Evolutionary conservation across 1,140 invertebrate genomes (phyloP).

Genomic region (Plodia interpunctella): DNA sequence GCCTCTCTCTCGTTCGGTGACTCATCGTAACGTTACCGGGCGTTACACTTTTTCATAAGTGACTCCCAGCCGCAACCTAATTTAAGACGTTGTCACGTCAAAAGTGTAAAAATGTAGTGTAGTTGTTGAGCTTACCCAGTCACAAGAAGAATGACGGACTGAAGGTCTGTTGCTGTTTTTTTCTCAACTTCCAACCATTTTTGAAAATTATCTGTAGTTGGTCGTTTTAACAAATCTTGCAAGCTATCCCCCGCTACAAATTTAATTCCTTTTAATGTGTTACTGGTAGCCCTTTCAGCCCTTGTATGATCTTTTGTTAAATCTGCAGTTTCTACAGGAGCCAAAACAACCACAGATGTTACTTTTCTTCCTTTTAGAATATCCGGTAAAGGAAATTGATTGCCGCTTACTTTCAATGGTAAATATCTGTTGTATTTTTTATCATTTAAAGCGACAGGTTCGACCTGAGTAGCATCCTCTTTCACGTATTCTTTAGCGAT

Average conservation of each 20-base stretch:
- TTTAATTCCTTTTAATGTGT: slow-evolving; percentile 78
- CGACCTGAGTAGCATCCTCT: slow-evolving; percentile 84
- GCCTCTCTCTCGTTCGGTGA: no score
- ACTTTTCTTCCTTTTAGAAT: slow-evolving; percentile 84
- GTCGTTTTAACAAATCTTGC: slow-evolving; percentile 85
- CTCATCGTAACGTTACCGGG: no score
- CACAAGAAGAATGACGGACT: slow-evolving; percentile 88
- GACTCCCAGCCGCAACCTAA: no score
- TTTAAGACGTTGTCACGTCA: no score
- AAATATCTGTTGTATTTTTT: slow-evolving; percentile 88
- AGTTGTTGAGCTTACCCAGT: slow-evolving; percentile 80
- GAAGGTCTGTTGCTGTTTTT: slow-evolving; percentile 82
- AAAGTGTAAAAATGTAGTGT: no score
- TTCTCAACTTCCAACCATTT: slow-evolving; percentile 88
- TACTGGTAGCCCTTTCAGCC: slow-evolving; percentile 66
- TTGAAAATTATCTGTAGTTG: slow-evolving; percentile 85
- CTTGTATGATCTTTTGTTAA: slow-evolving; percentile 61
- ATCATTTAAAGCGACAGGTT: slow-evolving; percentile 84
- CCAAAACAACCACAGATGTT: slow-evolving; percentile 88
- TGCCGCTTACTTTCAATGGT: slow-evolving; percentile 88
- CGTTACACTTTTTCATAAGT: no score
- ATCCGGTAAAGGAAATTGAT: slow-evolving; percentile 89
- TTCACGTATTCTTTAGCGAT: slow-evolving; percentile 85
- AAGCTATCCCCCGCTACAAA: slow-evolving; percentile 83
- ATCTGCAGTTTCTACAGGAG: slow-evolving; percentile 84